Evolutionary conservation across 1,140 invertebrate species (phyloP), one percentile per base, ranked within the genome.

Genomic region (Homarus americanus): DNA sequence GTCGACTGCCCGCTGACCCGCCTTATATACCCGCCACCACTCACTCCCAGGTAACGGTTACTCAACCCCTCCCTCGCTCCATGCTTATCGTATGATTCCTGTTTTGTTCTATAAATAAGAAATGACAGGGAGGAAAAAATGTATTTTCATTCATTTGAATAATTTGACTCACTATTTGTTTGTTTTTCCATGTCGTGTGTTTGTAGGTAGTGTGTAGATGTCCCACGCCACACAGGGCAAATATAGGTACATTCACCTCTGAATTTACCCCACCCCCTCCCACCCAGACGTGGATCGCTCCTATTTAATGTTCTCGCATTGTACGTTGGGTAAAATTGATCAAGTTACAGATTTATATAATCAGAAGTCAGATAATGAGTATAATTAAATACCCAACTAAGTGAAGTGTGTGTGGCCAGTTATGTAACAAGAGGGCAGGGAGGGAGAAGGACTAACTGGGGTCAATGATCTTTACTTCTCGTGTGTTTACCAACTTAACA

Each of bases 21-120:
- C 38, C 76, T 78, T 78, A 78, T 78, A 78, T 78, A 78, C 76
- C 76, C 40, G 76, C 20, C 76, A 58, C 53, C 12, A 58, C 73
- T 36, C 38, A 44, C 76, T n/a, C 38, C 38, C 38, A 28, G 10
- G n/a, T 78, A 78, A 78, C 76, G 76, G 76, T 78, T 24, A 40
- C 38, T 44, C 44, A 44, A 78, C 76, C 73, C 15, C n/a, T 17
- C 20, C 73, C 73, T 20, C 34, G 28, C 73, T 20, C 34, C n/a
- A 24, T 40, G 36, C 73, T 20, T 10, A 34, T 40, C 72, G n/a
- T 40, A 75, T 40, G 38, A 15, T 32, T 40, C 10, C 15, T 7
- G 15, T 40, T 34, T 3, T 12, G 17, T 28, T 75, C 12, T 58
- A 20, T 20, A 58, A 58, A 4, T 20, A 20, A 4, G 20, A 15